Conservation (phyloP, 2,113 vertebrate genomes). For the Hemiprocne comata region DNA sequence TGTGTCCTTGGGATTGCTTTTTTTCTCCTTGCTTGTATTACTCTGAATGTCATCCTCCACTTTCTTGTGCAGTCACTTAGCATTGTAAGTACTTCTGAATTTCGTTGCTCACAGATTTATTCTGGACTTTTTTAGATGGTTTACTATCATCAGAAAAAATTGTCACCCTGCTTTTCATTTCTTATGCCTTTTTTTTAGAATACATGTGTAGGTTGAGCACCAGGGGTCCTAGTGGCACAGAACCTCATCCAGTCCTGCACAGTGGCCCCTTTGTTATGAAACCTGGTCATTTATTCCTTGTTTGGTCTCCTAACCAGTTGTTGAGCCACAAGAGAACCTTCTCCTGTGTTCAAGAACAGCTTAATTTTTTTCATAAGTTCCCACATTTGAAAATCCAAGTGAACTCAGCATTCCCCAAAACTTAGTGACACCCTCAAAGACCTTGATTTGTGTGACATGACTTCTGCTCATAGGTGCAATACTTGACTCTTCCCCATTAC, state of each 20-base stretch:
- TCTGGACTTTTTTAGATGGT: neutral
- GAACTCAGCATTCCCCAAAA: neutral
- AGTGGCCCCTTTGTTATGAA: neutral
- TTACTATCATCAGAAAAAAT: neutral
- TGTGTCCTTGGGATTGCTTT: neutral
- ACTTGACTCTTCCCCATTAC: neutral
- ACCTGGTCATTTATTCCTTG: neutral
- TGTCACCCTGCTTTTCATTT: neutral
- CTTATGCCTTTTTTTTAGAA: neutral
- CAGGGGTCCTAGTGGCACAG: neutral
- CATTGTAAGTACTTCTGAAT: neutral
- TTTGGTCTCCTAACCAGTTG: neutral
- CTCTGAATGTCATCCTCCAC: neutral
- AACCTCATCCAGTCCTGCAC: neutral
- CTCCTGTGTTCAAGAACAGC: neutral
- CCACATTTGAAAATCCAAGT: neutral
- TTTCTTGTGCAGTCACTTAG: neutral
- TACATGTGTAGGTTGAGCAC: neutral
- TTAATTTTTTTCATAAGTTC: neutral
- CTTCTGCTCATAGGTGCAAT: neutral
- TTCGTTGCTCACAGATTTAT: neutral
- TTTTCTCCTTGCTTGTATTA: neutral
- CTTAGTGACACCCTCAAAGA: neutral
- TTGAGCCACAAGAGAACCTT: neutral
- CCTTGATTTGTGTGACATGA: neutral